phyloP scores from a whole-genome alignment of 2,888 invertebrate genomes.

The Athripsodes cinereus region DNA sequence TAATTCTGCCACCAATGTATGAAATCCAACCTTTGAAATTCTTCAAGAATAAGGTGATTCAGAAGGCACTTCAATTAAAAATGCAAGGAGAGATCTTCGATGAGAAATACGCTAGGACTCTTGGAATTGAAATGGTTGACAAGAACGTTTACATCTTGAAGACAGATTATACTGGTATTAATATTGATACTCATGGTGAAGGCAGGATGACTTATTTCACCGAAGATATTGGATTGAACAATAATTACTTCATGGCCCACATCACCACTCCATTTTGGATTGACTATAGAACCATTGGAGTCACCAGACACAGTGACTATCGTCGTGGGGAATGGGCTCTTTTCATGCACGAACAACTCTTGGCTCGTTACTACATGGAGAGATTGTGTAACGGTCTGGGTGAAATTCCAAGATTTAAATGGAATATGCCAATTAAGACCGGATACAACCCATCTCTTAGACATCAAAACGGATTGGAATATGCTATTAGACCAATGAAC shows the following conservation, averaged over 20 bases:
- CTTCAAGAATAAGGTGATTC: conserved; percentile 64
- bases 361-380: conserved; percentile 69
- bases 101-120: conserved; percentile 48
- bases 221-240: conserved; percentile 71
- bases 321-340: conserved; percentile 53
- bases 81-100: conserved; percentile 54
- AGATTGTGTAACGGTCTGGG: conserved; percentile 63
- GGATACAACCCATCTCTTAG: conserved; percentile 60
- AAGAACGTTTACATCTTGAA: conserved; percentile 55
- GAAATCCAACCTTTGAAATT: conserved; percentile 74
- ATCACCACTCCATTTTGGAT: conserved; percentile 65
- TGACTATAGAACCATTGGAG: conserved; percentile 27
- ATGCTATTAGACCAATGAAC: conserved; percentile 56
- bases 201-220: conserved; percentile 58
- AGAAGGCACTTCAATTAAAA: conserved; percentile 58
- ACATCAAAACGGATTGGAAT: conserved; percentile 59
- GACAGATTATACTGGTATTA: conserved; percentile 61
- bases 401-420: conserved; percentile 54
- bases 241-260: conserved; percentile 63
- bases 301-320: conserved; percentile 33
- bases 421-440: conserved; percentile 46
- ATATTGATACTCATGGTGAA: conserved; percentile 47
- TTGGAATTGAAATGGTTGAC: conserved; percentile 41
- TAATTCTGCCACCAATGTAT: conserved; percentile 65
- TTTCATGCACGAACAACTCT: conserved; percentile 60